Percentiles rank a stretch among this genome's conserved stretches.
Evolutionary conservation across 35 echinoderm and acorn worm species (phyloP).

Genomic region (Anneissia japonica): DNA sequence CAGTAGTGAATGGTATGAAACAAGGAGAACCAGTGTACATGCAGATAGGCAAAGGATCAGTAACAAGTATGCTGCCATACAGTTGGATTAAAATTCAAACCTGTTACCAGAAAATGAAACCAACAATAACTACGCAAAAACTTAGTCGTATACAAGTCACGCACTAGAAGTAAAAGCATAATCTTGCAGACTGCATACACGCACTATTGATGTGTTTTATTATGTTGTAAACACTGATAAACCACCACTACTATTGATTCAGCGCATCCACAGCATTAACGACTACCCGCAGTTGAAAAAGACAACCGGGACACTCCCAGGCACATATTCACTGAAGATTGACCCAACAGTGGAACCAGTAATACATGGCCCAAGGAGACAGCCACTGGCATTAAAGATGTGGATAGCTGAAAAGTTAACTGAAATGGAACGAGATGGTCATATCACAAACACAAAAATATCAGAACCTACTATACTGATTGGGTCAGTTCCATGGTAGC

Average conservation of each 20-base stretch:
- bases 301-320: constrained; percentile 47
- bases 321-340: constrained; percentile 53
- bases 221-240: constrained; percentile 43
- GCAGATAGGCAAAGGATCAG: constrained; percentile 56
- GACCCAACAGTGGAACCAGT: constrained; percentile 53
- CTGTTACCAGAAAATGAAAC: background rate
- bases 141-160: constrained; percentile 51
- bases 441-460: constrained; percentile 51
- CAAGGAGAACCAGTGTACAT: background rate
- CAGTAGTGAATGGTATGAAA: constrained; percentile 56
- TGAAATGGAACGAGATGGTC: constrained; percentile 43
- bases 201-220: constrained; percentile 21
- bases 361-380: constrained; percentile 47
- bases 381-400: constrained; percentile 21
- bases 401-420: constrained; percentile 36
- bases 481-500: constrained; percentile 51
- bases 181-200: constrained; percentile 26
- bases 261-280: constrained; percentile 35
- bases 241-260: constrained; percentile 40
- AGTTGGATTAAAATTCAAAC: constrained; percentile 9
- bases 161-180: constrained; percentile 1
- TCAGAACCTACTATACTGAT: constrained; percentile 43
- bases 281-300: constrained; percentile 38
- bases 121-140: background rate
- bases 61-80: constrained; percentile 46